Evolutionary conservation across 35 echinoderm and acorn worm genomes (phyloP).

Genomic region (Amphiura filiformis): DNA sequence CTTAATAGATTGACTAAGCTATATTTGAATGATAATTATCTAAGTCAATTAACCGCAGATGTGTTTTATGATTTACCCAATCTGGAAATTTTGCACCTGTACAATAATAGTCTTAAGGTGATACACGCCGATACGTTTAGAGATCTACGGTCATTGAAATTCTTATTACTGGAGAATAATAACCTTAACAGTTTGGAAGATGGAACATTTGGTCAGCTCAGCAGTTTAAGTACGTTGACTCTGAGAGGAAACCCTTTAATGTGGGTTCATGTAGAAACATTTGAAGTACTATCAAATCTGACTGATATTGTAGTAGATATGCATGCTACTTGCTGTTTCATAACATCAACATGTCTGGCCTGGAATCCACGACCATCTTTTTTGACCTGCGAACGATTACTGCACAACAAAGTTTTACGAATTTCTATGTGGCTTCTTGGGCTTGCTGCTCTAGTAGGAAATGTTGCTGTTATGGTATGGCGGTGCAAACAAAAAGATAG

Average conservation of each 20-base stretch:
- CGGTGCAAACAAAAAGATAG: not conserved
- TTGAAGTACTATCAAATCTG: not conserved
- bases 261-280: not conserved
- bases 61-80: not conserved
- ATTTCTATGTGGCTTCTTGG: constrained; percentile 52
- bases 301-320: not conserved
- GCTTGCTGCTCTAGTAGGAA: constrained; percentile 28
- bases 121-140: not conserved
- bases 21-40: not conserved
- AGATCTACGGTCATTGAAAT: not conserved
- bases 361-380: not conserved
- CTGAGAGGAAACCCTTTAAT: not conserved
- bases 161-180: not conserved
- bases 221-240: not conserved
- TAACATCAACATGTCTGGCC: not conserved
- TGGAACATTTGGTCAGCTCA: not conserved
- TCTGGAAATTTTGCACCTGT: not conserved
- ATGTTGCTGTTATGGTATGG: constrained; percentile 38
- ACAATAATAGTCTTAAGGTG: not conserved
- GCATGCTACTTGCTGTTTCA: not conserved
- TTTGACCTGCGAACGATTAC: not conserved
- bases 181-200: not conserved
- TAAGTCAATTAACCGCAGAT: not conserved
- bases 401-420: not conserved
- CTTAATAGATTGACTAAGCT: not conserved